Evolutionary conservation across 1,140 invertebrate genomes (phyloP).

Genomic region (Rhizoglyphus robini): DNA sequence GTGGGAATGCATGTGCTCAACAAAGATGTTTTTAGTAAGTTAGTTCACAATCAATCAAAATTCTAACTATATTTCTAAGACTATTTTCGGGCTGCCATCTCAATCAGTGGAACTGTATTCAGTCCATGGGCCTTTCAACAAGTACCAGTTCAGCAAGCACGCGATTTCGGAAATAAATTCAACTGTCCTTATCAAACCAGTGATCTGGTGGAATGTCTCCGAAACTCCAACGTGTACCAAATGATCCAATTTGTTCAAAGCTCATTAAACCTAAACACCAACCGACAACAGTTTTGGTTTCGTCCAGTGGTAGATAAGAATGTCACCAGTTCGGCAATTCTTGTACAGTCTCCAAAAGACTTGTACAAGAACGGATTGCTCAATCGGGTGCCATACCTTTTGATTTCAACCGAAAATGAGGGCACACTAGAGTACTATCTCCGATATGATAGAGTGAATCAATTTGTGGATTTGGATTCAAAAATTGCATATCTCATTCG

Average conservation of each 20-base stretch:
- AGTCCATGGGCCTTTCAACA: slow-evolving; percentile 27
- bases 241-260: slow-evolving; percentile 13
- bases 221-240: slow-evolving; percentile 6
- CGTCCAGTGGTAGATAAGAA: slow-evolving; percentile 32
- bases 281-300: slow-evolving; percentile 24
- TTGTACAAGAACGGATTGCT: slow-evolving; percentile 29
- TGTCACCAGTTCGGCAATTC: slow-evolving; percentile 27
- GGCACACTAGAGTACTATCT: slow-evolving; percentile 23
- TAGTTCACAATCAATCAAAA: too few relatives aligned
- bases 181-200: slow-evolving; percentile 17
- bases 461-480: neutral
- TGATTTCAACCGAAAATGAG: slow-evolving; percentile 30
- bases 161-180: slow-evolving; percentile 21
- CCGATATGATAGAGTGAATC: neutral
- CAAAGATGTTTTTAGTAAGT: slow-evolving; percentile 66
- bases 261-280: neutral
- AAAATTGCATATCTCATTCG: slow-evolving; percentile 21
- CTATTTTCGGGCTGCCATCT: slow-evolving; percentile 20
- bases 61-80: too few relatives aligned
- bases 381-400: slow-evolving; percentile 30
- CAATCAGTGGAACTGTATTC: slow-evolving; percentile 24
- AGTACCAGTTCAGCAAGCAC: slow-evolving; percentile 20
- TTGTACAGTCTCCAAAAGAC: slow-evolving; percentile 28
- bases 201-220: slow-evolving; percentile 22
- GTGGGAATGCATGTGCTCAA: slow-evolving; percentile 89